A percentile compares a stretch with the other conserved stretches of the same genome.
phyloP scores from a whole-genome alignment of 2,888 invertebrate genomes.

The Phyllotreta striolata region DNA sequence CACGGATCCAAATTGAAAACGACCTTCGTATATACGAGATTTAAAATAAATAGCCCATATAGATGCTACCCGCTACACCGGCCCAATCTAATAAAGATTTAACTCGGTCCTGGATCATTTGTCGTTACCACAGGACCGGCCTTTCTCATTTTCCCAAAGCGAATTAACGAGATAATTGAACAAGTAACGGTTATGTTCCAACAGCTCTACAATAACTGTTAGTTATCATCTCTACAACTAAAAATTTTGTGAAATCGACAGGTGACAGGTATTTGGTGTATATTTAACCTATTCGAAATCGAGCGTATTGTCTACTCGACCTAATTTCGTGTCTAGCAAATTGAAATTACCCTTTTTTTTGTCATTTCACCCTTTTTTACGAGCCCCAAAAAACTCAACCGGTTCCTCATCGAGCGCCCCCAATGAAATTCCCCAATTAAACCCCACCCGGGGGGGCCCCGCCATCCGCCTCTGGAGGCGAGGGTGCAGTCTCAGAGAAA shows the following conservation, averaged over 20 bases:
- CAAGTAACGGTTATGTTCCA: too few species aligned
- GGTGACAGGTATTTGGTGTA: not conserved
- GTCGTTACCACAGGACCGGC: not conserved
- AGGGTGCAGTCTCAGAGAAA: conserved; percentile 27
- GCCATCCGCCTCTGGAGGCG: conserved; percentile 27
- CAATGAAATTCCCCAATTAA: too few species aligned
- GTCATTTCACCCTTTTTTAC: not conserved
- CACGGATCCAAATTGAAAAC: conserved; percentile 38
- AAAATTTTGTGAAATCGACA: too few species aligned
- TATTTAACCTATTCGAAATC: too few species aligned
- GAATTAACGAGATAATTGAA: too few species aligned
- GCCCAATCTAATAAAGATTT: conserved; percentile 44
- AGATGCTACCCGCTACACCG: conserved; percentile 40
- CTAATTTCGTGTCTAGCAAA: too few species aligned
- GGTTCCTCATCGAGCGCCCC: too few species aligned
- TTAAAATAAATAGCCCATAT: conserved; percentile 48
- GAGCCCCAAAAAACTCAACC: too few species aligned
- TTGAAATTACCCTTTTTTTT: not conserved
- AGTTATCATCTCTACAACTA: too few species aligned
- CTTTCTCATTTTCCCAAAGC: too few species aligned
- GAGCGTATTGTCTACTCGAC: too few species aligned
- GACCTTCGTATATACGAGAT: conserved; percentile 38
- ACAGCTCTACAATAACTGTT: too few species aligned
- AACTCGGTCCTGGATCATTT: conserved; percentile 32
- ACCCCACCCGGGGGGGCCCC: not conserved